These are phyloP conservation scores for Lampris incognitus DNA, from an alignment of 2,113 vertebrate genomes.

Conservation along the genomic window DNA sequence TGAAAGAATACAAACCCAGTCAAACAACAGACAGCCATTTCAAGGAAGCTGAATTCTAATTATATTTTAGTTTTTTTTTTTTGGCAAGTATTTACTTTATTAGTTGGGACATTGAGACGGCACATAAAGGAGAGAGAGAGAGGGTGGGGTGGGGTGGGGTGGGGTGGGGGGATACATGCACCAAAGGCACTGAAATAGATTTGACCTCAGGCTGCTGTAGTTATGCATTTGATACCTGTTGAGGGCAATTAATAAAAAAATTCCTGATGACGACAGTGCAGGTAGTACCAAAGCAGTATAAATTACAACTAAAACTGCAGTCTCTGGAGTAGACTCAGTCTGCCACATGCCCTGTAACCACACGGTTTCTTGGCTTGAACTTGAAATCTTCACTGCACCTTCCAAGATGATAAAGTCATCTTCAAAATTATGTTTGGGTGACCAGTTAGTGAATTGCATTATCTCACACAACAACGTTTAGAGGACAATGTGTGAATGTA, in stretches of 20 bases:
- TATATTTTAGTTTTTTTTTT: too few relatives aligned
- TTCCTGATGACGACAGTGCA: conserved; percentile 24
- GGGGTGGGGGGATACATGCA: too few relatives aligned
- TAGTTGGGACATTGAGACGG: too few relatives aligned
- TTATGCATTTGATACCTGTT: too few relatives aligned
- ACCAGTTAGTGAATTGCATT: conserved; percentile 54
- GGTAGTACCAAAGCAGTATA: conserved; percentile 29
- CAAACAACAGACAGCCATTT: neutral
- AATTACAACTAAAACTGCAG: conserved; percentile 37
- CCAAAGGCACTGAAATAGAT: too few relatives aligned
- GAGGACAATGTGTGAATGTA: conserved; percentile 51
- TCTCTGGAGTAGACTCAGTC: conserved; percentile 26
- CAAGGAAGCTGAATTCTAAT: too few relatives aligned
- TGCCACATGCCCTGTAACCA: conserved; percentile 47
- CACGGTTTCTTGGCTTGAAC: conserved; percentile 45
- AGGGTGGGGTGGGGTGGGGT: too few relatives aligned
- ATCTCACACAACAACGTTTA: conserved; percentile 37
- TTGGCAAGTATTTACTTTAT: too few relatives aligned
- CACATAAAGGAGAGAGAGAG: too few relatives aligned
- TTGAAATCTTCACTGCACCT: conserved; percentile 28
- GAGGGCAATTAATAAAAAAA: conserved; percentile 32
- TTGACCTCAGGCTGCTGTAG: too few relatives aligned
- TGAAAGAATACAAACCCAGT: neutral
- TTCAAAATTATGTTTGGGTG: conserved; percentile 43
- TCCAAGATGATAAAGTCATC: conserved; percentile 37